Base-by-base conservation (phyloP, 2,113 vertebrate species). In the Polypterus bichir region DNA sequence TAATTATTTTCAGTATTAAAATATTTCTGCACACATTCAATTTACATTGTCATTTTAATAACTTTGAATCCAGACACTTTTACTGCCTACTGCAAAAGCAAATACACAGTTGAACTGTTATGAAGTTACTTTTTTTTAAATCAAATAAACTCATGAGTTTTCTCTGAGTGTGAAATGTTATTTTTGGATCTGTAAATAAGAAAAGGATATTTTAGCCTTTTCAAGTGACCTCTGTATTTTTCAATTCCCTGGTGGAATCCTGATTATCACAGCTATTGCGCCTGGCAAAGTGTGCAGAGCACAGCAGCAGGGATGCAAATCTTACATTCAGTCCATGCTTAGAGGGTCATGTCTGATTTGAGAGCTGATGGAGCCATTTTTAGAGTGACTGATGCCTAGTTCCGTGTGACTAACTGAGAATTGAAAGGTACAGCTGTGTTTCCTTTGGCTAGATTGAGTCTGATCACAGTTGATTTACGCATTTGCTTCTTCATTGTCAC, bases 381-480 rank as follows among this genome's bases (percentile, higher is more conserved):
- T 54, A 61, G 58, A 53, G 60, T 57, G 55, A 62, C 27, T 48
- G 46, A 11, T 66, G 49, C 51, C 9, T 47, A 47, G 46, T 48
- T 59, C 58, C 46, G 8, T 59, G 53, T 59, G 53, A 69, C 48
- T 64, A 61, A 58, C 59, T 66, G 48, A 58, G 54, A 66, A 66
- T 69, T 62, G 59, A 66, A 62, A 64, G 45, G 54, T 64, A 47
- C 46, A 58, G 10, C 59, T 58, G 59, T 59, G 52, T 59, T 62
- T 64, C 57, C 59, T 59, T 64, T 51, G 48, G 49, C 59, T 59
- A 64, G 59, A 64, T 69, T 66, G 65, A 62, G 61, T 66, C 46
- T 61, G 61, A 63, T 62, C 60, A 62, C 7, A 60, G 65, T 64
- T 64, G 62, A 67, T 70, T 70, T 70, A 67, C 54, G 53, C 46